These are phyloP conservation scores for Acestrorhynchus altus DNA, from an alignment of 2,797 vertebrate genomes.

Conservation along the genomic window DNA sequence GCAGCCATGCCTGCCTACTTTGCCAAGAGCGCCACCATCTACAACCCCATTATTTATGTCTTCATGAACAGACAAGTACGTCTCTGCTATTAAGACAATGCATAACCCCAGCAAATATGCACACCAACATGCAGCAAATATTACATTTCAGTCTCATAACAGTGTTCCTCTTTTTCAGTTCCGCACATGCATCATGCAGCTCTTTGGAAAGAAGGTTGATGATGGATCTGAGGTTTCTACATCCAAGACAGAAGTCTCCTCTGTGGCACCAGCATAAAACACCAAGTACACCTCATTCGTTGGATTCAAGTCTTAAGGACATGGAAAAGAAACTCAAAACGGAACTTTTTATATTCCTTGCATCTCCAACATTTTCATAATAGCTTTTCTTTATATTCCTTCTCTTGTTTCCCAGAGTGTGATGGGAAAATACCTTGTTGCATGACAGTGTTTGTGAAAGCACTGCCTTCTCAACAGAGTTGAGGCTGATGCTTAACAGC, in stretches of 20 bases:
- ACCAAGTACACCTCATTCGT: conserved; percentile 29
- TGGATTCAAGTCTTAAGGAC: conserved; percentile 18
- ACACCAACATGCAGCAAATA: neutral
- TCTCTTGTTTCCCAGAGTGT: conserved; percentile 9
- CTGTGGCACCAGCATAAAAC: conserved; percentile 85
- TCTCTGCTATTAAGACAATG: neutral
- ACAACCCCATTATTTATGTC: conserved; percentile 90
- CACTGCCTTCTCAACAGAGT: conserved; percentile 22
- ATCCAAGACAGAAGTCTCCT: conserved; percentile 88
- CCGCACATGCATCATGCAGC: conserved; percentile 86
- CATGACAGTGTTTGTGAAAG: conserved; percentile 33
- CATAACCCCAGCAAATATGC: neutral
- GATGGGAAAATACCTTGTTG: conserved; percentile 14
- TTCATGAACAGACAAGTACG: conserved; percentile 91
- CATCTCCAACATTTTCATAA: conserved; percentile 41
- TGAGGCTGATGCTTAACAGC: neutral
- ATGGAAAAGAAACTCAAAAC: conserved; percentile 40
- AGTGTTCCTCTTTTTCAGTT: conserved; percentile 72
- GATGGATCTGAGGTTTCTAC: conserved; percentile 86
- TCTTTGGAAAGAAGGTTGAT: conserved; percentile 87
- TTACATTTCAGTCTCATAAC: neutral
- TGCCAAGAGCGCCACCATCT: conserved; percentile 92
- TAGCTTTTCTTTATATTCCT: conserved; percentile 23
- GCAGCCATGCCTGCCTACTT: conserved; percentile 88
- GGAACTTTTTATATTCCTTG: conserved; percentile 63